Conservation (phyloP, 2,113 vertebrate genomes). For the Psittacula cyanocephala region DNA sequence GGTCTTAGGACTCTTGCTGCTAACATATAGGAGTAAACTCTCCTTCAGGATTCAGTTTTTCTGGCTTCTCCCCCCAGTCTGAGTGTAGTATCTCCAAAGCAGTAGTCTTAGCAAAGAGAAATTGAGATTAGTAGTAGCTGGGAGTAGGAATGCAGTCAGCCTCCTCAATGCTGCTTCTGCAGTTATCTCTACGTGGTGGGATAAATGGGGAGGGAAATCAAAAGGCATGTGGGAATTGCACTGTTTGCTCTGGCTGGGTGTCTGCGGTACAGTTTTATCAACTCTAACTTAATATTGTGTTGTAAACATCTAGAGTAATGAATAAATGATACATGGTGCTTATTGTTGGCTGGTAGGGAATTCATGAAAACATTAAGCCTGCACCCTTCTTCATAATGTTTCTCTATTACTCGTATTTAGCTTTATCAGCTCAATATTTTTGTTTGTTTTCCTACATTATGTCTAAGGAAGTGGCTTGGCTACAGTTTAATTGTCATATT, state of each 20-base stretch:
- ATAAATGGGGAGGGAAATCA: background rate
- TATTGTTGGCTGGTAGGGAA: background rate
- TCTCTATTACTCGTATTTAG: background rate
- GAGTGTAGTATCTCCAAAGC: background rate
- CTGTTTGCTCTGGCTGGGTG: background rate
- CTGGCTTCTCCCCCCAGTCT: accelerated
- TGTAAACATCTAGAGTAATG: background rate
- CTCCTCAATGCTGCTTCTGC: background rate
- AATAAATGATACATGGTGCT: background rate
- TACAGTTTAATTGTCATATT: background rate
- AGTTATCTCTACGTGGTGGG: background rate
- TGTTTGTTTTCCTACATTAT: accelerated
- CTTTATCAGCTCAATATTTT: background rate
- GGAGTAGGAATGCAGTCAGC: background rate
- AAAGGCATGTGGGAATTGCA: background rate
- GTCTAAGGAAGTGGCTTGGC: background rate
- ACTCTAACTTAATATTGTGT: background rate
- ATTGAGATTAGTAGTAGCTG: background rate
- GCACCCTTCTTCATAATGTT: background rate
- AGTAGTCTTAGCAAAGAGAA: background rate
- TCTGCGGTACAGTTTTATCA: background rate
- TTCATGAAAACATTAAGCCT: background rate
- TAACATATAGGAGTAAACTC: background rate
- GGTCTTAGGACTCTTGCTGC: background rate
- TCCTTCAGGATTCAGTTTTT: background rate